Evolutionary conservation across 1,140 invertebrate species (phyloP).

Genomic region (Eubasilissa regina): DNA sequence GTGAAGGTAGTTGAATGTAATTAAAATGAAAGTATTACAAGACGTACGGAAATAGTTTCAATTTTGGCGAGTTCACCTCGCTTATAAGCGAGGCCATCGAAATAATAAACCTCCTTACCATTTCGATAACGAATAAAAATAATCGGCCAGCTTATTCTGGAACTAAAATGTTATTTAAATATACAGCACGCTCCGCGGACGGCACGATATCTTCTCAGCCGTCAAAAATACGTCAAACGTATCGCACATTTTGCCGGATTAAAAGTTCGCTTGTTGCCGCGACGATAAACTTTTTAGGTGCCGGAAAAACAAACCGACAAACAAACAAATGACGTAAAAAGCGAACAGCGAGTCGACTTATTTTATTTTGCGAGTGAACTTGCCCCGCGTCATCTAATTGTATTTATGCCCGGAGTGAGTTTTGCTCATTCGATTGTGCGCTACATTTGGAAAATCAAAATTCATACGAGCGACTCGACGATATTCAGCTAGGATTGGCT

Average conservation of each 20-base stretch:
- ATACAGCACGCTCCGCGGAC: conserved; percentile 22
- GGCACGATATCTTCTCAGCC: conserved; percentile 28
- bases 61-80: too few relatives aligned
- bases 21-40: too few relatives aligned
- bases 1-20: too few relatives aligned
- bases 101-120: conserved; percentile 17
- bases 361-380: conserved; percentile 31
- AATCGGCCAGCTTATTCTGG: conserved; percentile 11
- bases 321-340: conserved; percentile 11
- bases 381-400: conserved; percentile 31
- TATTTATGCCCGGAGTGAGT: conserved; percentile 3
- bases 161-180: conserved; percentile 4
- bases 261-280: conserved; percentile 14
- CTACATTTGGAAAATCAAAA: conserved; percentile 54
- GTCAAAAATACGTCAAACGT: conserved; percentile 22
- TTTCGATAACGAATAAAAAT: conserved; percentile 19
- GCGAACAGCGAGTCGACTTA: background rate
- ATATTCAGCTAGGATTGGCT: conserved; percentile 12
- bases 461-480: conserved; percentile 41
- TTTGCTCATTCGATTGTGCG: conserved; percentile 45
- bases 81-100: background rate
- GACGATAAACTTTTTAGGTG: conserved; percentile 19
- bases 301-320: conserved; percentile 20
- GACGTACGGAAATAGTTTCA: too few relatives aligned
- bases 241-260: conserved; percentile 15